These are phyloP conservation scores for Harpagoxenus sublaevis DNA, from an alignment of 2,888 invertebrate genomes.

Conservation along the genomic window DNA sequence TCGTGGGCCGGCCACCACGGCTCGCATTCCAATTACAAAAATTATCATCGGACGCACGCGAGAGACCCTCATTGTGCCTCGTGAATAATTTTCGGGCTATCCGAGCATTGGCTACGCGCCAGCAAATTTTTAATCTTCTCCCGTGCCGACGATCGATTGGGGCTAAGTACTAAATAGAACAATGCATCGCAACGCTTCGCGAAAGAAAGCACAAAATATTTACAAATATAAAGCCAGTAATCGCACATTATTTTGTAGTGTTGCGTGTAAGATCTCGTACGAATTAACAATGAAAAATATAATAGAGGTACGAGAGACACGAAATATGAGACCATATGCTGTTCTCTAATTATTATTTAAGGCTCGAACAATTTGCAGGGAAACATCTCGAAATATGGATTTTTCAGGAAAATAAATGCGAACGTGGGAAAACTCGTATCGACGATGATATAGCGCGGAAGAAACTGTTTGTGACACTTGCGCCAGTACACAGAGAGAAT, in stretches of 20 bases:
- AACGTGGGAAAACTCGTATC: neutral
- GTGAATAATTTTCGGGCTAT: slow-evolving; percentile 45
- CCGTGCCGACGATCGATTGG: slow-evolving; percentile 23
- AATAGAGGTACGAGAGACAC: neutral
- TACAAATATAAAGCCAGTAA: neutral
- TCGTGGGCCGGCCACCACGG: neutral
- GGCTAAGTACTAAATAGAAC: slow-evolving; percentile 9
- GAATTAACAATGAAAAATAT: slow-evolving; percentile 7
- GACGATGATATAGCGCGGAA: slow-evolving; percentile 22
- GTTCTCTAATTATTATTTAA: neutral
- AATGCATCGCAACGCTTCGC: slow-evolving; percentile 13
- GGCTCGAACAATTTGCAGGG: neutral
- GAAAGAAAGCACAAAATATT: neutral
- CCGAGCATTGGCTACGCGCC: slow-evolving; percentile 38
- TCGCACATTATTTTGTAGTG: neutral
- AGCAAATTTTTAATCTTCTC: slow-evolving; percentile 48
- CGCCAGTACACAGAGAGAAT: no score
- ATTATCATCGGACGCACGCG: slow-evolving; percentile 35
- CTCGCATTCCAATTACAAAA: slow-evolving; percentile 48
- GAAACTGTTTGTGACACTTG: slow-evolving; percentile 34
- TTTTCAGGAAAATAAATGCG: neutral
- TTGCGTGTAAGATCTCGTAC: neutral
- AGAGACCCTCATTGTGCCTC: neutral
- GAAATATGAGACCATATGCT: neutral
- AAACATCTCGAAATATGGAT: neutral